Conservation (phyloP, 2,113 vertebrate species). For the Pseudolaguvia tuberculata region DNA sequence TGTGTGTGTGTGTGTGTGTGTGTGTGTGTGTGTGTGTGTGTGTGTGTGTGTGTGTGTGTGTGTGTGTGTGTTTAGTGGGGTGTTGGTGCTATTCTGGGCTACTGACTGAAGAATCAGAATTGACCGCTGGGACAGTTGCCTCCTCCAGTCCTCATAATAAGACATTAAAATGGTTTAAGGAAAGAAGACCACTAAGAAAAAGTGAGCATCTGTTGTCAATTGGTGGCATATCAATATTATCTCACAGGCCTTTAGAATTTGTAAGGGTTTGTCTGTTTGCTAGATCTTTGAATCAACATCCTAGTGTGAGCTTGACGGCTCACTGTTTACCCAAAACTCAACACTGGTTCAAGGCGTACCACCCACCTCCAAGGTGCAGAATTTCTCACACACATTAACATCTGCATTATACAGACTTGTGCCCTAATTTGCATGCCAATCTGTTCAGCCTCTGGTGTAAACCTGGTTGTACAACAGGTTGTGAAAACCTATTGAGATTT, state of each 20-base stretch:
- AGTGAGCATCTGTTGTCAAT: not conserved
- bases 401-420: slow-evolving; percentile 45
- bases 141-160: not conserved
- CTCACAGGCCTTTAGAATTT: slow-evolving; percentile 43
- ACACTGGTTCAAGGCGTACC: slow-evolving; percentile 30
- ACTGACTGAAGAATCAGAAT: slow-evolving; percentile 51
- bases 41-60: no score
- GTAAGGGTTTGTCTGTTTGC: slow-evolving; percentile 26
- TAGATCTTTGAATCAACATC: slow-evolving; percentile 52
- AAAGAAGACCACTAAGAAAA: not conserved
- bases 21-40: no score
- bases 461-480: slow-evolving; percentile 35
- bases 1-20: no score
- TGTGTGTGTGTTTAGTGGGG: no score
- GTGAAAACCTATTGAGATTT: slow-evolving; percentile 47
- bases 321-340: slow-evolving; percentile 42
- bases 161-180: slow-evolving; percentile 2
- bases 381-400: slow-evolving; percentile 47
- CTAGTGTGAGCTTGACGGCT: slow-evolving; percentile 36
- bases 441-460: slow-evolving; percentile 38
- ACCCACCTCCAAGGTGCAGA: slow-evolving; percentile 35
- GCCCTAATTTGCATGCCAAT: slow-evolving; percentile 55
- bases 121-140: slow-evolving; percentile 12
- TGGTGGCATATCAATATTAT: not conserved
- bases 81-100: slow-evolving; percentile 67